These are phyloP conservation scores for Tachysurus vachellii DNA, from an alignment of 2,113 vertebrate genomes.

Conservation along the genomic window DNA sequence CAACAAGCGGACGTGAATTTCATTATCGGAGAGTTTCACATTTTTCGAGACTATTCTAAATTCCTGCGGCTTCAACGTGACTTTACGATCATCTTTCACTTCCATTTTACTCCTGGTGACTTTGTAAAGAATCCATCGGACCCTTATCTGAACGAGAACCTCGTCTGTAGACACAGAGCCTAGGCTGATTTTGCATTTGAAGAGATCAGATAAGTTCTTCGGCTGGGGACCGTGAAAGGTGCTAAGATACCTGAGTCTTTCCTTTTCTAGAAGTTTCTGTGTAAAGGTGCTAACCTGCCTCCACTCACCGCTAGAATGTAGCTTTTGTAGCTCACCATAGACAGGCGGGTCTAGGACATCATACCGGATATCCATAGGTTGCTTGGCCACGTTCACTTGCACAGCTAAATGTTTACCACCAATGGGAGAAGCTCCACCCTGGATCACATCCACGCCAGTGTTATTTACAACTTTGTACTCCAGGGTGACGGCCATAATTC, in stretches of 20 bases:
- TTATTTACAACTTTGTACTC: conserved; percentile 78
- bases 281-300: conserved; percentile 75
- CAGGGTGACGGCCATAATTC: conserved; percentile 75
- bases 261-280: conserved; percentile 74
- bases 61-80: conserved; percentile 71
- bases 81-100: conserved; percentile 67
- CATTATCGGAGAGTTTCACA: conserved; percentile 69
- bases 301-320: conserved; percentile 75
- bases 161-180: conserved; percentile 69
- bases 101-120: conserved; percentile 76
- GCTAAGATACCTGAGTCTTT: conserved; percentile 74
- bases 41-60: conserved; percentile 72
- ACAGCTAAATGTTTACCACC: conserved; percentile 75
- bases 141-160: conserved; percentile 67
- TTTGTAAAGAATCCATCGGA: conserved; percentile 79
- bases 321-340: conserved; percentile 79
- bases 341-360: conserved; percentile 72
- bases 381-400: conserved; percentile 70
- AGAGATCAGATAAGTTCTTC: conserved; percentile 73
- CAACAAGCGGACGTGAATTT: conserved; percentile 76
- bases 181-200: conserved; percentile 79
- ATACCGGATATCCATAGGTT: conserved; percentile 72
- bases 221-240: conserved; percentile 74
- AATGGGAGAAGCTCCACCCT: conserved; percentile 75
- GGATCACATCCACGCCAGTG: conserved; percentile 73